Evolutionary conservation across 2,113 vertebrate genomes (phyloP).

Genomic region (Anseranas semipalmata): DNA sequence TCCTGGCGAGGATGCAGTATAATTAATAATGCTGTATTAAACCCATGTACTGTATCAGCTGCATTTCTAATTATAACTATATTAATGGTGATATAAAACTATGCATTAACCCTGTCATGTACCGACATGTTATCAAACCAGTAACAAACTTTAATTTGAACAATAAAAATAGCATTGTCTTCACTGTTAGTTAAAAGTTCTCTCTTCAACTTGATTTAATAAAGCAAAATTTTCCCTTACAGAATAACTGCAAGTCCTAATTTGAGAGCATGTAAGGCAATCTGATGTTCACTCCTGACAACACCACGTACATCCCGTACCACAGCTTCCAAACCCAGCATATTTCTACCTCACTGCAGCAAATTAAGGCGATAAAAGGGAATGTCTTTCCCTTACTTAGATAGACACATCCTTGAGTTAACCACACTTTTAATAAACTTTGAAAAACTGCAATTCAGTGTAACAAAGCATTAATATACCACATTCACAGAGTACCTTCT

Average conservation of each 20-base stretch:
- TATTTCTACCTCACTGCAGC: background rate
- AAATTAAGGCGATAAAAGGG: constrained; percentile 9
- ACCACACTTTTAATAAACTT: background rate
- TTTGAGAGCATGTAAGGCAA: background rate
- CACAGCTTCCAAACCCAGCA: background rate
- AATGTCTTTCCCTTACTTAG: background rate
- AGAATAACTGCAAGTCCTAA: background rate
- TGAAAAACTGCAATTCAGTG: background rate
- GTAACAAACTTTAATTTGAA: background rate
- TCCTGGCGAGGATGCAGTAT: constrained; percentile 41
- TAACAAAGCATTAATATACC: constrained; percentile 2
- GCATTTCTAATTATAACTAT: constrained; percentile 69
- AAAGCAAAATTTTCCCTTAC: constrained; percentile 9
- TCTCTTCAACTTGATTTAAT: constrained; percentile 26
- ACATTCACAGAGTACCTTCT: constrained; percentile 16
- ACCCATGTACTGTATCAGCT: constrained; percentile 52
- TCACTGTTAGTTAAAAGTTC: constrained; percentile 34
- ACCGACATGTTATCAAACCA: background rate
- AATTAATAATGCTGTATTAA: constrained; percentile 73
- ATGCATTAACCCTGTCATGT: background rate
- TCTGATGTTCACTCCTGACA: background rate
- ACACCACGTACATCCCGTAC: background rate
- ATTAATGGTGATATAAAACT: constrained; percentile 55
- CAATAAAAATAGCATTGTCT: background rate
- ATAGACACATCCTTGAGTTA: background rate